Evolutionary conservation across 1,140 invertebrate species (phyloP), one percentile per base, ranked within the genome.

Genomic region (Zaprionus vittiger): DNA sequence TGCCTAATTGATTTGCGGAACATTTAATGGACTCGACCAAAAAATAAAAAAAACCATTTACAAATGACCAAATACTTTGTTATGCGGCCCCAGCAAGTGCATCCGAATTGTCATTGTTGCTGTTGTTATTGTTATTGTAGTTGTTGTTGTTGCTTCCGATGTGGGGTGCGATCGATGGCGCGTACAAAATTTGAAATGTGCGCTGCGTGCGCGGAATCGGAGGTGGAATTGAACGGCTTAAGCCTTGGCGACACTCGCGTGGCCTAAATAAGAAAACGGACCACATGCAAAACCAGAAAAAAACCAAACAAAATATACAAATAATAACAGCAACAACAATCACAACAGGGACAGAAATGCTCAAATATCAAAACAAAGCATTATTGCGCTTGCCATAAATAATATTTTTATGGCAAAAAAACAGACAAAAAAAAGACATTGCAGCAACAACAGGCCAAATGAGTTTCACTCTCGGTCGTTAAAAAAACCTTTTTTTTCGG

Each of bases 251-350:
- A 17, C 65, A 44, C 57, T 68, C 47, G 70, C 78, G 78, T 90
- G 84, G 85, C 84, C 84, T 89, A 89, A 89, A 89, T 90, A 90
- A 84, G 64, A 83, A 83, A 73, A 47, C 65, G 54, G 65, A 49
- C 56, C 38, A 31, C 55, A 80, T 59, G 64, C 61, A 79, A 81
- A 67, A 61, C 9, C 14, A 4, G 31, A 41, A 63, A 55, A 59
- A 55, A 28, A 49, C 4, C 41, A 66, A 66, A 41, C 74, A 66
- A 41, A 79, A 61, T 49, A 59, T 59, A 66, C 34, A 72, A 55
- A 65, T 24, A 60, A 66, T 57, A 60, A 47, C 31, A 41, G 44
- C 20, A 57, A 59, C 38, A 64, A 62, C 14, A 63, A 62, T 20
- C 22, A 44, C 55, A 63, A 59, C 56, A 68, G 65, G 61, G 63